Conservation (phyloP, 2,113 vertebrate genomes). For the Catharus fuscescens region DNA sequence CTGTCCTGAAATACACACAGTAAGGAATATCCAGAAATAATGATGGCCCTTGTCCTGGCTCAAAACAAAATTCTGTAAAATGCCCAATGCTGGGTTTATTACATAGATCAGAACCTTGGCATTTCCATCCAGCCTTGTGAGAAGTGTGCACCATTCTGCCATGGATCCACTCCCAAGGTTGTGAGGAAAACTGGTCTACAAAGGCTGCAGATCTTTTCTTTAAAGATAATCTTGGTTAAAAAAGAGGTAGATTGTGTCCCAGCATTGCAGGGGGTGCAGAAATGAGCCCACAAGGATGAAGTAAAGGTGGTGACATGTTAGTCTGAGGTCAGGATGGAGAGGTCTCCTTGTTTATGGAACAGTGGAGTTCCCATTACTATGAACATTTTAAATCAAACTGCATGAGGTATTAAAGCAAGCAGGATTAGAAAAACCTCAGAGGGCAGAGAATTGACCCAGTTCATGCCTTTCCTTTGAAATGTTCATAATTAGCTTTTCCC, state of each 20-base stretch:
- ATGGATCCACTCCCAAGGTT: background rate
- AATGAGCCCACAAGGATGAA: background rate
- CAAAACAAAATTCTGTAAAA: background rate
- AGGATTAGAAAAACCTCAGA: background rate
- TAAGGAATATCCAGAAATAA: background rate
- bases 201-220: background rate
- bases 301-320: background rate
- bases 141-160: background rate
- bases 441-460: background rate
- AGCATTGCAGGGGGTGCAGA: background rate
- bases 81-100: background rate
- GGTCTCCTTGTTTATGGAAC: background rate
- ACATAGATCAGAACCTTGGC: background rate
- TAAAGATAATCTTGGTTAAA: background rate
- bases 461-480: background rate
- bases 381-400: background rate
- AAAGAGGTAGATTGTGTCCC: background rate
- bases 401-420: background rate
- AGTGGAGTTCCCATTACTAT: background rate
- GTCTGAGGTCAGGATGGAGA: background rate
- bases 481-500: background rate
- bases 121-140: background rate
- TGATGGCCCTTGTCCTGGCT: background rate
- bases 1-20: background rate
- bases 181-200: background rate